Evolutionary conservation across 2,888 invertebrate species (phyloP).

Genomic region (Stomorhina lunata): DNA sequence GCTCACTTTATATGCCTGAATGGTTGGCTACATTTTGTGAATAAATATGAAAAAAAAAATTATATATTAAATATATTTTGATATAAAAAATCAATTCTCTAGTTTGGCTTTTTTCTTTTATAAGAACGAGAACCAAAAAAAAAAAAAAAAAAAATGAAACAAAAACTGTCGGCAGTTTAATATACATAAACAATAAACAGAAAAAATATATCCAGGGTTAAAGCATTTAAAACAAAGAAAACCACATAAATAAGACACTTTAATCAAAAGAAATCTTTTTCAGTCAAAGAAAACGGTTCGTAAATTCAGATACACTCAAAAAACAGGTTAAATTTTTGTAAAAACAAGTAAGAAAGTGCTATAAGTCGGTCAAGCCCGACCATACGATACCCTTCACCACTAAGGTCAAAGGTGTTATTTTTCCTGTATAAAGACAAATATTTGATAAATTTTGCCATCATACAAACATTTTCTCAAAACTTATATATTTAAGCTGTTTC

Average conservation of each 20-base stretch:
- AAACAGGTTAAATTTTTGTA: background rate
- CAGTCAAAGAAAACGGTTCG: background rate
- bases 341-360: background rate
- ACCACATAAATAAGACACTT: background rate
- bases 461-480: no score
- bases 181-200: background rate
- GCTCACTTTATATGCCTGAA: conserved; percentile 35
- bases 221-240: background rate
- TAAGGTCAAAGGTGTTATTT: no score
- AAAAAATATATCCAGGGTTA: background rate
- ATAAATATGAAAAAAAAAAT: conserved; percentile 6
- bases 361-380: no score
- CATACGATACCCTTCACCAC: no score
- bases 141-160: no score
- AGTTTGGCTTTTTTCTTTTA: background rate
- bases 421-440: no score
- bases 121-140: background rate
- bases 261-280: background rate
- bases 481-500: no score
- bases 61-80: background rate
- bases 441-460: no score
- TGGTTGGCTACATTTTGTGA: conserved; percentile 36
- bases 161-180: background rate
- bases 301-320: background rate
- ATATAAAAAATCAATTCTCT: background rate